A percentile compares a stretch with the other conserved stretches of the same genome.
Evolutionary conservation across 2,113 vertebrate species (phyloP).

Genomic region (Alosa alosa): DNA sequence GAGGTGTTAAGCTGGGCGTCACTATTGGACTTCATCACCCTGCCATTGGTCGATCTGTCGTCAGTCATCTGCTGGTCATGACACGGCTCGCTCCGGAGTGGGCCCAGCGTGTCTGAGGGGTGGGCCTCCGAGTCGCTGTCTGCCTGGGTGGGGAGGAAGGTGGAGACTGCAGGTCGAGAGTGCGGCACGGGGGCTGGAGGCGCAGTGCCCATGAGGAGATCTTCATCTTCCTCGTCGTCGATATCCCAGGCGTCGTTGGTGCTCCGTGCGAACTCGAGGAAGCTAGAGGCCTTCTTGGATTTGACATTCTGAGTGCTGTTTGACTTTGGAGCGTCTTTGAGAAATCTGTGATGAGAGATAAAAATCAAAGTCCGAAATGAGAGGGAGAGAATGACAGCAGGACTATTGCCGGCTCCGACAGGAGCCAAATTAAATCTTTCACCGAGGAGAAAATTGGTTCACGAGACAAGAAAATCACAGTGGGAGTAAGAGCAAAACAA

Average conservation of each 20-base stretch:
- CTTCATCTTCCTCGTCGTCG: slow-evolving; percentile 84
- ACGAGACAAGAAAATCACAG: slow-evolving; percentile 4
- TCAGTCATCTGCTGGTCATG: slow-evolving; percentile 64
- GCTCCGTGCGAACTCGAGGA: slow-evolving; percentile 90
- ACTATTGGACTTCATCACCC: slow-evolving; percentile 84
- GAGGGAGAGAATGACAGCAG: neutral
- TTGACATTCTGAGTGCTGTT: slow-evolving; percentile 74
- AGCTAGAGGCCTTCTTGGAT: slow-evolving; percentile 88
- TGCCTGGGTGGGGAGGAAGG: slow-evolving; percentile 64
- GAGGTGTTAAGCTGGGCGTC: slow-evolving; percentile 81
- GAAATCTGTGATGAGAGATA: slow-evolving; percentile 70
- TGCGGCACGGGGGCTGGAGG: slow-evolving; percentile 44
- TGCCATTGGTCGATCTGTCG: slow-evolving; percentile 68
- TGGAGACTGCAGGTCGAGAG: slow-evolving; percentile 63
- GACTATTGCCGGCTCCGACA: neutral
- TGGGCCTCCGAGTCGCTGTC: slow-evolving; percentile 69
- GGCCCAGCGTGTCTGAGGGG: slow-evolving; percentile 64
- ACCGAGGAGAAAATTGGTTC: neutral
- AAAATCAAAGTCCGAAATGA: neutral
- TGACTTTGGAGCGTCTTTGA: slow-evolving; percentile 81
- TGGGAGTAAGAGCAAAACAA: neutral
- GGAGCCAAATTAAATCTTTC: neutral
- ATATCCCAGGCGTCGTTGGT: slow-evolving; percentile 97
- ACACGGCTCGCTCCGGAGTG: slow-evolving; percentile 66
- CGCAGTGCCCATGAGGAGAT: slow-evolving; percentile 53